Evolutionary conservation across 1,140 invertebrate genomes (phyloP), one percentile per base, ranked within the genome.

Genomic region (Philopotamus ludificatus): DNA sequence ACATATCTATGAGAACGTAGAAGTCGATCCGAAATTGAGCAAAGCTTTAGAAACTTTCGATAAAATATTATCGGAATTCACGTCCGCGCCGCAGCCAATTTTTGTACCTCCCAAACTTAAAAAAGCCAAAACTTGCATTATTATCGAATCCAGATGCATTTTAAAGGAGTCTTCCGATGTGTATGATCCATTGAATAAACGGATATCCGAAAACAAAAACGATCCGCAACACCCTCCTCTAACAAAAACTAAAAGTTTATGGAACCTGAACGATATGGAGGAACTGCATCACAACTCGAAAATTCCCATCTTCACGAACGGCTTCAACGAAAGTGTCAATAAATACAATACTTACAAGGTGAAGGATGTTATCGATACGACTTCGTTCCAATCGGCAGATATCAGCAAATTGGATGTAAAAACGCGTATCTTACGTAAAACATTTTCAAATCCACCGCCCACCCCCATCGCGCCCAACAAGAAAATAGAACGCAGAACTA

Each of bases 11-110:
- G 81, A 81, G 71, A 83, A 83, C 75, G 74, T 82, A 64, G 76
- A 77, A 51, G 73, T 79, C 66, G 81, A 84, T 65, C 76, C 81
- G 8, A 86, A 86, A 73, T 74, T 86, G 39, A 80, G 82, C 66
- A 84, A 79, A 49, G 85, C 83, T 22, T 79, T 87, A 58, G 81
- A 86, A 71, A 85, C 83, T 47, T 87, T 87, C 65, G 86, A 87
- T 72, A 85, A 84, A 75, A 85, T 87, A 62, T 66, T 86, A 55
- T 79, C 78, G 20, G 82, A 85, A 65, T 81, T 80, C 72, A 75
- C 66, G 1, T 53, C 62, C 18, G 44, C 16, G 8, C 42, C 44
- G 1, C 53, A 75, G 72, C 54, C 68, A 21, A 7, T 18, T 22
- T 80, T 79, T 60, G 72, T 79, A 65, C 77, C 81, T 12, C 82